phyloP scores from a whole-genome alignment of 2,113 vertebrate genomes.

The Thermophis baileyi region DNA sequence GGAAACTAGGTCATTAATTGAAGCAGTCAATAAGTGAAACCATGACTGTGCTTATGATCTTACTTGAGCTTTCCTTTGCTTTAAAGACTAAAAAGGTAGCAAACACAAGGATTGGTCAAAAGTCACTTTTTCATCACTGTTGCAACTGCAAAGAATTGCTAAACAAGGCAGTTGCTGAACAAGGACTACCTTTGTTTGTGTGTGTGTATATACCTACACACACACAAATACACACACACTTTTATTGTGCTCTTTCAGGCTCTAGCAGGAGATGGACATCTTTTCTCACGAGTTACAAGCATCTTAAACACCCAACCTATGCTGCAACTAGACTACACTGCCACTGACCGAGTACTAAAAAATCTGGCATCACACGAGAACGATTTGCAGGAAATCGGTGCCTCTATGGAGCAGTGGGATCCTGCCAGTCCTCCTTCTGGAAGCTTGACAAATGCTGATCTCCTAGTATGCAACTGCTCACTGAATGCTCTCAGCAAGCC shows the following conservation, averaged over 20 bases:
- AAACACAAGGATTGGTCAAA: background rate
- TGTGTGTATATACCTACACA: background rate
- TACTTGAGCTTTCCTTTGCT: background rate
- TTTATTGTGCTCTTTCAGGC: constrained; percentile 66
- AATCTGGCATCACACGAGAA: constrained; percentile 65
- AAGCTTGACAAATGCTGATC: constrained; percentile 67
- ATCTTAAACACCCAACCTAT: constrained; percentile 83
- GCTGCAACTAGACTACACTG: constrained; percentile 82
- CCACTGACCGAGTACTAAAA: constrained; percentile 70
- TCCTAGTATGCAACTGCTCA: constrained; percentile 83
- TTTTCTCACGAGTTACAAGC: constrained; percentile 76
- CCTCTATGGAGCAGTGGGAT: constrained; percentile 79
- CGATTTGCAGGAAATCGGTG: constrained; percentile 66
- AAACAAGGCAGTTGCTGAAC: background rate
- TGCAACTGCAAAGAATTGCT: background rate
- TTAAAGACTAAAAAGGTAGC: background rate
- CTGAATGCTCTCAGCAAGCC: constrained; percentile 59
- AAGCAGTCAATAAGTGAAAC: background rate
- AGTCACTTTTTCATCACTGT: background rate
- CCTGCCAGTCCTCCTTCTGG: constrained; percentile 68
- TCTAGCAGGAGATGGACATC: constrained; percentile 76
- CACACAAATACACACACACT: background rate
- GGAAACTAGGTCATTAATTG: background rate
- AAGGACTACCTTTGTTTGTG: background rate
- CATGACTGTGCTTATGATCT: background rate